phyloP scores from a whole-genome alignment of 2,888 invertebrate genomes.

The Byasa hedistus region DNA sequence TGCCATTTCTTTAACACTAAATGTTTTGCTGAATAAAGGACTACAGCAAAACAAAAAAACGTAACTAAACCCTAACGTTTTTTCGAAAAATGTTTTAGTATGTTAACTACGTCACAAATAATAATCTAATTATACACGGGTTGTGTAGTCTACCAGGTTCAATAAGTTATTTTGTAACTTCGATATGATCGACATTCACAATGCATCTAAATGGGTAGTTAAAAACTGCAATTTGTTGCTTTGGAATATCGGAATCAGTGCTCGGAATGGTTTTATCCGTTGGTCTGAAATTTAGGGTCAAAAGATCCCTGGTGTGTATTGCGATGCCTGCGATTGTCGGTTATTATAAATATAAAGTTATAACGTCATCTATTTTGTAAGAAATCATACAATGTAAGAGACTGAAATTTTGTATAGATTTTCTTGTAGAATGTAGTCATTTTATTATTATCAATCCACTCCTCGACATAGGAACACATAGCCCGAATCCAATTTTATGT shows the following conservation, averaged over 20 bases:
- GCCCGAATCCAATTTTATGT: too few species aligned
- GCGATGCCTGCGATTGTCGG: not conserved
- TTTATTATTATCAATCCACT: too few species aligned
- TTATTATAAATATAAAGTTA: not conserved
- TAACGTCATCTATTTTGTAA: constrained; percentile 1
- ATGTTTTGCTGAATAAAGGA: too few species aligned
- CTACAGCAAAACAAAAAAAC: too few species aligned
- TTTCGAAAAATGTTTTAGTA: too few species aligned
- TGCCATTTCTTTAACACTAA: too few species aligned
- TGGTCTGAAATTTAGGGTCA: constrained; percentile 6
- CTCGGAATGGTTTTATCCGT: not conserved
- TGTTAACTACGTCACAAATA: not conserved
- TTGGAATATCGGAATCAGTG: not conserved
- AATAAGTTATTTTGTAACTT: not conserved
- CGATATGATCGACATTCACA: not conserved
- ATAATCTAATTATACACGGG: not conserved
- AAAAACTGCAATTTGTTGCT: constrained; percentile 3
- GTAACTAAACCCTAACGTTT: too few species aligned
- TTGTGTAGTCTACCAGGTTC: not conserved
- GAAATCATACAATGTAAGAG: not conserved
- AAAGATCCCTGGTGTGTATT: not conserved
- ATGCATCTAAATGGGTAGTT: not conserved
- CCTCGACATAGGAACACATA: too few species aligned
- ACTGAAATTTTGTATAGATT: not conserved
- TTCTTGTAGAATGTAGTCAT: not conserved